Conservation (phyloP, 2,797 vertebrate genomes). For the Simalia tracyae region DNA sequence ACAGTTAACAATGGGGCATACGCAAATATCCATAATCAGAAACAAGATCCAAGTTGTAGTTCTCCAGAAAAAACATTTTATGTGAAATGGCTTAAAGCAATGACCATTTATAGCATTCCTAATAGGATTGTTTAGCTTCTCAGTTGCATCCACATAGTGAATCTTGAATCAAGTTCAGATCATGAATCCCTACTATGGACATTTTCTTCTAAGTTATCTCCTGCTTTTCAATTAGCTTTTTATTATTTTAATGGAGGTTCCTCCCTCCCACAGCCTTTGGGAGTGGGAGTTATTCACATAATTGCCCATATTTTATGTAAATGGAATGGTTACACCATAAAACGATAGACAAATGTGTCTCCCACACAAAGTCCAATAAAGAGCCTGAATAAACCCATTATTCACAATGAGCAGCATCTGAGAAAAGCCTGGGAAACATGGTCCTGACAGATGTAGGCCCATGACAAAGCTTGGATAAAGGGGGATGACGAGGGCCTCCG, state of each 20-base stretch:
- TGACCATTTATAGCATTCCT: not conserved
- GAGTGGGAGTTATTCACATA: slow-evolving; percentile 27
- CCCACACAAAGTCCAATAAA: slow-evolving; percentile 54
- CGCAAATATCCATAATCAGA: too few relatives aligned
- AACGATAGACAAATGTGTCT: slow-evolving; percentile 73
- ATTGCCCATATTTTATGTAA: slow-evolving; percentile 68
- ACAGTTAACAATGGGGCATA: too few relatives aligned
- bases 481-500: slow-evolving; percentile 57
- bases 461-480: slow-evolving; percentile 11
- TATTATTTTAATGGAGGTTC: slow-evolving; percentile 35
- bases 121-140: not conserved
- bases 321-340: slow-evolving; percentile 68
- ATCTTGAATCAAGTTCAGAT: slow-evolving; percentile 27
- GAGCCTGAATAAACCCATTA: slow-evolving; percentile 64
- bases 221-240: slow-evolving; percentile 38
- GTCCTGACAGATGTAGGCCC: slow-evolving; percentile 74
- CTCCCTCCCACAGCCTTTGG: slow-evolving; percentile 34
- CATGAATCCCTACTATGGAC: slow-evolving; percentile 6
- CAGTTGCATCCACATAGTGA: not conserved
- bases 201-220: slow-evolving; percentile 48
- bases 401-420: slow-evolving; percentile 59
- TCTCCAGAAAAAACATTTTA: too few relatives aligned
- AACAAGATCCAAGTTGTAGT: too few relatives aligned
- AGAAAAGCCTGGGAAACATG: slow-evolving; percentile 65
- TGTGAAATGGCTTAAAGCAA: not conserved